These are phyloP conservation scores for Rhea pennata DNA, from an alignment of 2,113 vertebrate species.

Conservation along the genomic window DNA sequence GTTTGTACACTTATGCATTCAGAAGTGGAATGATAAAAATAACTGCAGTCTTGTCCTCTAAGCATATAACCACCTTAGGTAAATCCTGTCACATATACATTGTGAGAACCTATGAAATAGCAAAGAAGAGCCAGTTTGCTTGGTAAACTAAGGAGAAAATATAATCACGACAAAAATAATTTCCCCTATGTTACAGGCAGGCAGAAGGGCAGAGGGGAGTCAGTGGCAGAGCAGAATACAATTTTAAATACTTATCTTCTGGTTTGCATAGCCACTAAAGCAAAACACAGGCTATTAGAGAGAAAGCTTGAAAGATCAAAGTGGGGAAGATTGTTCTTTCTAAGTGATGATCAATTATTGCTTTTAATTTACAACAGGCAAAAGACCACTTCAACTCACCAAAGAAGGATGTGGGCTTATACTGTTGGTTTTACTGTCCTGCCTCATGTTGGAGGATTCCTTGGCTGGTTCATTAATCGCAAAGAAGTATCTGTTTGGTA, in stretches of 20 bases:
- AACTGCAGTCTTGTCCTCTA: not conserved
- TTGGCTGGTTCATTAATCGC: slow-evolving; percentile 77
- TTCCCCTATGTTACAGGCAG: not conserved
- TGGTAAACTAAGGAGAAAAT: not conserved
- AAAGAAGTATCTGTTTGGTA: slow-evolving; percentile 82
- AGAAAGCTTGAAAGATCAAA: not conserved
- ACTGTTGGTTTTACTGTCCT: slow-evolving; percentile 81
- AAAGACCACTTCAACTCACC: not conserved
- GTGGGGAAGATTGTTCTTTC: not conserved
- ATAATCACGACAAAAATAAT: not conserved
- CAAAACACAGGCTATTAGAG: not conserved
- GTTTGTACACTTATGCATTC: not conserved
- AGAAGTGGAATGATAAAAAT: not conserved
- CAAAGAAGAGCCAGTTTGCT: not conserved
- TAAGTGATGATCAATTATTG: not conserved
- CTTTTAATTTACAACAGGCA: not conserved
- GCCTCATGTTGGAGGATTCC: slow-evolving; percentile 86
- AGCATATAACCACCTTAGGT: not conserved
- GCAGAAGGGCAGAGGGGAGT: not conserved
- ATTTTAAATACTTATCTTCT: not conserved
- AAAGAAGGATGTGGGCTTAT: slow-evolving; percentile 81
- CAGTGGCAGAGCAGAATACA: not conserved
- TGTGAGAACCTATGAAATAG: not conserved
- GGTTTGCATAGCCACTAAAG: not conserved
- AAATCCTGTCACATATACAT: not conserved